Percentiles rank a stretch among this genome's conserved stretches.
Conservation (phyloP, 2,888 invertebrate species). For the Ganaspis brasiliensis region DNA sequence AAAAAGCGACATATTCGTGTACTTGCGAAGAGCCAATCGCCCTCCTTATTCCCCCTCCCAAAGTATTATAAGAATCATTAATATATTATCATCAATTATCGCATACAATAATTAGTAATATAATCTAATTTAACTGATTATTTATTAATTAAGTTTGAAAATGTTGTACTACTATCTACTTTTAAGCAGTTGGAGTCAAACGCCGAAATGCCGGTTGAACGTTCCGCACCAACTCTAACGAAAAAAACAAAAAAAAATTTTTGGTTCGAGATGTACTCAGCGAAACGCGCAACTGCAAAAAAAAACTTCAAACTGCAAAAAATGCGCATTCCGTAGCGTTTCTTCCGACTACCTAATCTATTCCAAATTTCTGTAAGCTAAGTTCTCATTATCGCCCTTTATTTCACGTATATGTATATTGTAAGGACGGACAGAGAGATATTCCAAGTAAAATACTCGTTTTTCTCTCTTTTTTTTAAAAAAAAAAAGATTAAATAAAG, state of each 20-base stretch:
- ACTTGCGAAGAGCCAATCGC: slow-evolving; percentile 54
- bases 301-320: slow-evolving; percentile 43
- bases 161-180: slow-evolving; percentile 75
- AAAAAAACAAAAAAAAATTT: slow-evolving; percentile 45
- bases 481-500: slow-evolving; percentile 31
- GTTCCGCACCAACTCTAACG: neutral
- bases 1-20: neutral
- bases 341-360: slow-evolving; percentile 70
- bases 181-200: slow-evolving; percentile 57
- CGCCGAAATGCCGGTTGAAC: slow-evolving; percentile 43
- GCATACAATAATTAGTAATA: slow-evolving; percentile 79
- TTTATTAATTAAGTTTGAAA: slow-evolving; percentile 80
- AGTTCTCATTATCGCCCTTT: slow-evolving; percentile 65
- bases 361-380: slow-evolving; percentile 74
- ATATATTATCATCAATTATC: slow-evolving; percentile 80
- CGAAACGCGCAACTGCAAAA: slow-evolving; percentile 20
- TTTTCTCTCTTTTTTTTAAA: slow-evolving; percentile 60
- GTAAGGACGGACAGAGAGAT: slow-evolving; percentile 71
- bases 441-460: slow-evolving; percentile 73
- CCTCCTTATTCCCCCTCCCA: slow-evolving; percentile 67
- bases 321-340: slow-evolving; percentile 59
- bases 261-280: slow-evolving; percentile 35
- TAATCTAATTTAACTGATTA: slow-evolving; percentile 81
- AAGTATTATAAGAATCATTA: slow-evolving; percentile 81
- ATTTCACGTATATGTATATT: slow-evolving; percentile 63